Percentiles rank a stretch among this genome's conserved stretches.
Evolutionary conservation across 2,113 vertebrate genomes (phyloP).

Genomic region (Ceyx melanurus): DNA sequence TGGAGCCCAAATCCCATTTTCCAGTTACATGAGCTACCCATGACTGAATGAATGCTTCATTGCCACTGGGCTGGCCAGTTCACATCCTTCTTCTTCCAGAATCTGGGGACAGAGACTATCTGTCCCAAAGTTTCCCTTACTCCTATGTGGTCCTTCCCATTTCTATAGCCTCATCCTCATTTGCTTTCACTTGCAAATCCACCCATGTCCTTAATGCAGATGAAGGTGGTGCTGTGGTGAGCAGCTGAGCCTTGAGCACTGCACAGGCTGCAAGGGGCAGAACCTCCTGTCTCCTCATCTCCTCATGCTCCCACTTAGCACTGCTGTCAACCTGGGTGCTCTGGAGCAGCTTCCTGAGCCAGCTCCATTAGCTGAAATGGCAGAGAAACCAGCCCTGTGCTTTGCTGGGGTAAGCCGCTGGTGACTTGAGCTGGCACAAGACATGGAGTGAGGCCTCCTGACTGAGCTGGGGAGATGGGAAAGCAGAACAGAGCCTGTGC

Average conservation of each 20-base stretch:
- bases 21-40: conserved; percentile 24
- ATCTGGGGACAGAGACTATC: conserved; percentile 17
- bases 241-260: neutral
- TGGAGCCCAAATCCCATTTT: neutral
- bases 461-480: neutral
- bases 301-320: neutral
- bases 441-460: neutral
- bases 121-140: neutral
- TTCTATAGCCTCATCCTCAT: conserved; percentile 16
- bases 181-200: conserved; percentile 46
- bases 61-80: neutral
- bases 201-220: neutral
- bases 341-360: neutral
- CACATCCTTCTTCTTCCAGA: conserved; percentile 25
- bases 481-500: neutral
- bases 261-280: neutral
- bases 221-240: neutral
- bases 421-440: neutral
- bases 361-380: neutral
- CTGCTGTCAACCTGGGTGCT: neutral
- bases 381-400: neutral
- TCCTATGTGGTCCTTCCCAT: neutral
- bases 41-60: conserved; percentile 38
- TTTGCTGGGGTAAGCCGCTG: neutral
- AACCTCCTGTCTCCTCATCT: neutral